phyloP scores from a whole-genome alignment of 2,113 vertebrate genomes.

The Mirounga angustirostris region DNA sequence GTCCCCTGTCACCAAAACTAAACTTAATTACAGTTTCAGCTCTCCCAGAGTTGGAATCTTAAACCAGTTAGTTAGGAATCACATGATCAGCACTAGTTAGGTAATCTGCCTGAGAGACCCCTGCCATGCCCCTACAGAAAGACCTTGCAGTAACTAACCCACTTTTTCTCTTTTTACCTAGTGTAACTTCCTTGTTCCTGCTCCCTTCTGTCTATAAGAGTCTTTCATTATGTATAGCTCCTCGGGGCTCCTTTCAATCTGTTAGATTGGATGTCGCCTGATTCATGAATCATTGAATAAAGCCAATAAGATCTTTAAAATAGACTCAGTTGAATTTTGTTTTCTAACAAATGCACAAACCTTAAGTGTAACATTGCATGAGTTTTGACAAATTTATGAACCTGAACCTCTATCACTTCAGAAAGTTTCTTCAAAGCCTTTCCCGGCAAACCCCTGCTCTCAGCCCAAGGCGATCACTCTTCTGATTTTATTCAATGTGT shows the following conservation, averaged over 20 bases:
- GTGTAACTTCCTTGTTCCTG: background rate
- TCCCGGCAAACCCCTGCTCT: background rate
- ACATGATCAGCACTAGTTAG: background rate
- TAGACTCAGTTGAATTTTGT: background rate
- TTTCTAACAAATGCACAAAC: background rate
- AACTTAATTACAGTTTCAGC: background rate
- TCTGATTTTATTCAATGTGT: background rate
- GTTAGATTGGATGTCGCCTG: background rate
- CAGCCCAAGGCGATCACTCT: background rate
- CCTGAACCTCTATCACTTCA: background rate
- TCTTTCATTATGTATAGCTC: background rate
- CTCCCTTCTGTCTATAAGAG: background rate
- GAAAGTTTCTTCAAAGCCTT: background rate
- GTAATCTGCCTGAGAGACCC: background rate
- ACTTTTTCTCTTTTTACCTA: background rate
- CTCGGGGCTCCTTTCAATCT: background rate
- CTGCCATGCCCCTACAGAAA: background rate
- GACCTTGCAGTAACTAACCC: background rate
- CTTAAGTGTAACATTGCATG: background rate
- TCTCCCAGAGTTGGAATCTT: background rate
- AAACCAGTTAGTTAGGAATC: background rate
- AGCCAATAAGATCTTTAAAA: background rate
- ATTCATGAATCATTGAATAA: background rate
- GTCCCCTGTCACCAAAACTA: background rate
- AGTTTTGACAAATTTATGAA: background rate